phyloP scores from a whole-genome alignment of 92 coral and sea anemone species.

The Porites lobata region DNA sequence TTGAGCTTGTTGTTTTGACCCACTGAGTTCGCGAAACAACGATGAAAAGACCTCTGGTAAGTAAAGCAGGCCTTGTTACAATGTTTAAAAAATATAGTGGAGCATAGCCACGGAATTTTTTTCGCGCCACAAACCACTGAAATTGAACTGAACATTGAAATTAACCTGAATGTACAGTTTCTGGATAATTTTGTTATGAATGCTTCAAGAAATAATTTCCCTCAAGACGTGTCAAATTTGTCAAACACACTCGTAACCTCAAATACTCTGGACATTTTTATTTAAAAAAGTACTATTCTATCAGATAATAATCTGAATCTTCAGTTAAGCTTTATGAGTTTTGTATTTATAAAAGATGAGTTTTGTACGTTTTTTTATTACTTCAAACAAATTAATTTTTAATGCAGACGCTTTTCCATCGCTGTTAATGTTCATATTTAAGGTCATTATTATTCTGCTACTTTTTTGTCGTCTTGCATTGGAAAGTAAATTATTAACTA shows the following conservation, averaged over 20 bases:
- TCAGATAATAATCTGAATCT: background rate
- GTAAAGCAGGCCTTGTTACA: background rate
- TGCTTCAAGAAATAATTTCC: no score
- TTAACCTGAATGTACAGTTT: no score
- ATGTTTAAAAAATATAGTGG: background rate
- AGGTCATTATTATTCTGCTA: no score
- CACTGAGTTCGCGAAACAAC: background rate
- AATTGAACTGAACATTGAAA: no score
- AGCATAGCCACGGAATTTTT: no score
- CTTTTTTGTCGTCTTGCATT: no score
- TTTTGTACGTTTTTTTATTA: background rate
- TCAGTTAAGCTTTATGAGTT: background rate
- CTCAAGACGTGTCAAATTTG: no score
- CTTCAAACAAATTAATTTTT: no score
- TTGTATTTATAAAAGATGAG: background rate
- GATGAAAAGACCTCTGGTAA: conserved; percentile 8
- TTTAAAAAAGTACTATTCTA: background rate
- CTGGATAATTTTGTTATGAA: background rate
- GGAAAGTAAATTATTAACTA: no score
- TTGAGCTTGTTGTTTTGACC: background rate
- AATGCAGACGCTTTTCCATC: background rate
- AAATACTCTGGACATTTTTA: no score
- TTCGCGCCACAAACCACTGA: conserved; percentile 1
- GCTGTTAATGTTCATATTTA: background rate
- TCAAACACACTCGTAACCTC: no score